These are phyloP conservation scores for Helostoma temminkii DNA, from an alignment of 2,797 vertebrate genomes.

Conservation along the genomic window DNA sequence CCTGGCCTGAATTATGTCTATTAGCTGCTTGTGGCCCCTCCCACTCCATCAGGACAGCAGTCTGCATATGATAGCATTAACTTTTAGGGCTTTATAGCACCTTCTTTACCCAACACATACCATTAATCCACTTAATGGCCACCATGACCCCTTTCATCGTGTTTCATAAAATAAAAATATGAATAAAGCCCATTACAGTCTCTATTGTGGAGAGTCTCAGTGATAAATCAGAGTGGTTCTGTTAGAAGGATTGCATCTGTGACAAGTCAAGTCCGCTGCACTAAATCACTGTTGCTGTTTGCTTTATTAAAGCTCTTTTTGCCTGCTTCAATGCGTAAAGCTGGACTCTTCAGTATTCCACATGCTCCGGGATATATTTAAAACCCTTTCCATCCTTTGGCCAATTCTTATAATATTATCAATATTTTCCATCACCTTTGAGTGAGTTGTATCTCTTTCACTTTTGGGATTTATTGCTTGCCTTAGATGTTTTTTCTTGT, in stretches of 20 bases:
- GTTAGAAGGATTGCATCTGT: constrained; percentile 80
- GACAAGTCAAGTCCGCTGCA: constrained; percentile 69
- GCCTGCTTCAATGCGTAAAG: constrained; percentile 48
- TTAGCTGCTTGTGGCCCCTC: constrained; percentile 77
- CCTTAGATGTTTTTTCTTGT: constrained; percentile 4
- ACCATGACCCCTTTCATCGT: constrained; percentile 86
- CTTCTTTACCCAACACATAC: constrained; percentile 86
- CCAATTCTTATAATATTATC: constrained; percentile 7
- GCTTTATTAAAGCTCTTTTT: constrained; percentile 66
- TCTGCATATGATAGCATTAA: constrained; percentile 82
- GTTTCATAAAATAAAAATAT: constrained; percentile 89
- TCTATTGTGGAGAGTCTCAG: constrained; percentile 80
- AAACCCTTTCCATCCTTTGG: constrained; percentile 27
- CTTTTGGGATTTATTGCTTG: constrained; percentile 4
- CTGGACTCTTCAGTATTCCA: constrained; percentile 46
- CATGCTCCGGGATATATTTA: constrained; percentile 33
- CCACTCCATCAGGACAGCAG: constrained; percentile 81
- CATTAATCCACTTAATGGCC: constrained; percentile 86
- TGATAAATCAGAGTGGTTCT: constrained; percentile 79
- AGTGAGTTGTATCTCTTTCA: neutral
- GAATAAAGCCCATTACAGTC: constrained; percentile 86
- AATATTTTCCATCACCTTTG: constrained; percentile 35
- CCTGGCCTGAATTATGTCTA: constrained; percentile 86
- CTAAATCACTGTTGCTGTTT: constrained; percentile 73
- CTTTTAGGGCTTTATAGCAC: constrained; percentile 86